Evolutionary conservation across 2,888 invertebrate genomes (phyloP).

Genomic region (Autographa pulchrina): DNA sequence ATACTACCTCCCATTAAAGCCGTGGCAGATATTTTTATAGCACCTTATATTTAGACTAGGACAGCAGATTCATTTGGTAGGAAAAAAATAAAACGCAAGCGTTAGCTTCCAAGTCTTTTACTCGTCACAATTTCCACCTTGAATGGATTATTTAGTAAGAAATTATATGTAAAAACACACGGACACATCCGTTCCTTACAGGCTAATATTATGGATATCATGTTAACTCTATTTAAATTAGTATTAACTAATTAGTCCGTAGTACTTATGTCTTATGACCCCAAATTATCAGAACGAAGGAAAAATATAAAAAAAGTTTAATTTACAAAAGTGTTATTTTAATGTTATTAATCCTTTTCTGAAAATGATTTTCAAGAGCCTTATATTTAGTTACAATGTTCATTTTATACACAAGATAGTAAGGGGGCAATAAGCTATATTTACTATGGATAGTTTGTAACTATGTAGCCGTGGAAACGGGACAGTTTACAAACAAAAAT

Average conservation of each 20-base stretch:
- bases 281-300: not conserved
- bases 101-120: conserved; percentile 71
- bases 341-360: not conserved
- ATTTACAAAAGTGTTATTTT: not conserved
- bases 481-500: conserved; percentile 39
- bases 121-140: conserved; percentile 64
- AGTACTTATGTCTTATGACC: conserved; percentile 31
- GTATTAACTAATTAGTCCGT: conserved; percentile 46
- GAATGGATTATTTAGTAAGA: conserved; percentile 66
- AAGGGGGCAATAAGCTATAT: conserved; percentile 27
- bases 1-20: too few relatives aligned
- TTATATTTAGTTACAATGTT: not conserved
- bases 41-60: too few relatives aligned
- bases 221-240: conserved; percentile 45
- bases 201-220: conserved; percentile 50
- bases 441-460: conserved; percentile 48
- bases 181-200: conserved; percentile 52
- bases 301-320: not conserved
- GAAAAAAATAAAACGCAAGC: conserved; percentile 50
- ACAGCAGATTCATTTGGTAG: too few relatives aligned
- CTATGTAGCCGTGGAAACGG: conserved; percentile 56
- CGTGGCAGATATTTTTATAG: too few relatives aligned
- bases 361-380: not conserved
- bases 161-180: conserved; percentile 67
- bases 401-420: not conserved